phyloP scores from a whole-genome alignment of 2,888 invertebrate species.

The Apodemia mormo region DNA sequence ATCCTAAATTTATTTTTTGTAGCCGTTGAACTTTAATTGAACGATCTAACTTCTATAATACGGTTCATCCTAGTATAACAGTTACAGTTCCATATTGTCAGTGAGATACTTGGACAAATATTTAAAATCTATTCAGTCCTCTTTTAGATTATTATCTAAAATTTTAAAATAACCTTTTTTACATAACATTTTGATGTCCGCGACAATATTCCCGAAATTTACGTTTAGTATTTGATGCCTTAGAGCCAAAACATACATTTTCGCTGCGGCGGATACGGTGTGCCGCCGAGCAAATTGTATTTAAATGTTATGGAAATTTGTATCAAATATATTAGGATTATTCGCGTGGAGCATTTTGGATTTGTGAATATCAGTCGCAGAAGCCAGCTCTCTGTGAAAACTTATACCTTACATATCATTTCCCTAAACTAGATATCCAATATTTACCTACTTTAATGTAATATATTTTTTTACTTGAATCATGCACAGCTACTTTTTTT shows the following conservation, averaged over 20 bases:
- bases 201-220: background rate
- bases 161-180: too few species aligned
- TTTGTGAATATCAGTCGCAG: background rate
- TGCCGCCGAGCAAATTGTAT: background rate
- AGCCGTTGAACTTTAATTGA: too few species aligned
- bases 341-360: background rate
- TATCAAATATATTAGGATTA: background rate
- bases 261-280: background rate
- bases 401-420: too few species aligned
- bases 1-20: too few species aligned
- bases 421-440: background rate
- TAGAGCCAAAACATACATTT: background rate
- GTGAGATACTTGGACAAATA: too few species aligned
- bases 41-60: too few species aligned
- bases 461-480: too few species aligned
- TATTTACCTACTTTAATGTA: background rate
- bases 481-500: too few species aligned
- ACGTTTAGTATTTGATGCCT: background rate
- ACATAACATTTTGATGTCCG: background rate
- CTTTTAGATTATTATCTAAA: too few species aligned
- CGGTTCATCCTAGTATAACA: too few species aligned
- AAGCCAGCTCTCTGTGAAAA: background rate
- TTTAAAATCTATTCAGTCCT: too few species aligned
- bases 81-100: too few species aligned
- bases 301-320: background rate